These are phyloP conservation scores for Phymatocera aterrima DNA, from an alignment of 2,888 invertebrate species.

Conservation along the genomic window DNA sequence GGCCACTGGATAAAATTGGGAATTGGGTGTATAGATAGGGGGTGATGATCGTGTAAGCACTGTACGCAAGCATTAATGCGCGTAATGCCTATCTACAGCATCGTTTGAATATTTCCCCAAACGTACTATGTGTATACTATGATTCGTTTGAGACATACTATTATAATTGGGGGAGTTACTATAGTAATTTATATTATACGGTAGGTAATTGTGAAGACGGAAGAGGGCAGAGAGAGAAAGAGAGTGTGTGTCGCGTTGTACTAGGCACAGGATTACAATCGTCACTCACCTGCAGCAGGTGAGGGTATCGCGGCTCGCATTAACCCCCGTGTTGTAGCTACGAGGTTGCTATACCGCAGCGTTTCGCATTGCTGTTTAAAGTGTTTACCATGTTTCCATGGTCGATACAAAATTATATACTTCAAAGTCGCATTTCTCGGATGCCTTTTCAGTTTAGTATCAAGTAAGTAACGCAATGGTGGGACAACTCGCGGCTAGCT, in stretches of 20 bases:
- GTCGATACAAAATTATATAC: constrained; percentile 30
- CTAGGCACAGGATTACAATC: constrained; percentile 43
- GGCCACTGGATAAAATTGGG: not conserved
- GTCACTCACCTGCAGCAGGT: constrained; percentile 40
- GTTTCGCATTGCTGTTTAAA: constrained; percentile 44
- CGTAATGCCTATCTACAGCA: not conserved
- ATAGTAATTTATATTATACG: constrained; percentile 17
- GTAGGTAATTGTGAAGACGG: not conserved
- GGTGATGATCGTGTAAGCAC: not conserved
- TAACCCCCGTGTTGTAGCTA: not conserved
- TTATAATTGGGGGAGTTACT: not conserved
- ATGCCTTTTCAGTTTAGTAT: constrained; percentile 27
- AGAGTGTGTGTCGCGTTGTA: constrained; percentile 33
- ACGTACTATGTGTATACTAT: not conserved
- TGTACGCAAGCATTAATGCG: not conserved
- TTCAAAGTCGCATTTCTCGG: constrained; percentile 26
- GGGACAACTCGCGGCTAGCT: constrained; percentile 20
- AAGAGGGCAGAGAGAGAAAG: not conserved
- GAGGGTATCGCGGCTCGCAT: constrained; percentile 18
- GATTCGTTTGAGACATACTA: constrained; percentile 9
- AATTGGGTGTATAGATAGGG: too few species aligned
- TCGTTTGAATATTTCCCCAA: not conserved
- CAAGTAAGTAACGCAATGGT: constrained; percentile 26
- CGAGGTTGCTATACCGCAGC: constrained; percentile 25
- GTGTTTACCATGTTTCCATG: constrained; percentile 45